phyloP scores from a whole-genome alignment of 2,888 invertebrate genomes.

The Tholera decimalis region DNA sequence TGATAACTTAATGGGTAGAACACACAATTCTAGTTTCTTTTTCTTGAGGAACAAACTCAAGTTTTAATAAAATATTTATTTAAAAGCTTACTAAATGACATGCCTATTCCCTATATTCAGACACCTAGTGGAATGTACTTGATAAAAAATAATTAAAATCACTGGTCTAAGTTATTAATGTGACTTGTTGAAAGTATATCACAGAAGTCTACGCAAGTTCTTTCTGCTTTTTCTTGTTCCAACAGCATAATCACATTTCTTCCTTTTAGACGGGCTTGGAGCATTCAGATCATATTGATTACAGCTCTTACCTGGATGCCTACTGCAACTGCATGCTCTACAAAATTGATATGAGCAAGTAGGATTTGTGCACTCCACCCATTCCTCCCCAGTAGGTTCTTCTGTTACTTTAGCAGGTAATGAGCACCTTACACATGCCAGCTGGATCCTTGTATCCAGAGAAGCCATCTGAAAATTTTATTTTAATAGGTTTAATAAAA shows the following conservation, averaged over 20 bases:
- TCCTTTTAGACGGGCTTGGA: conserved; percentile 89
- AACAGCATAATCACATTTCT: conserved; percentile 79
- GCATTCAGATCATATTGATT: conserved; percentile 85
- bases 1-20: too few species aligned
- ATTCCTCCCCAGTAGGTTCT: conserved; percentile 86
- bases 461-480: conserved; percentile 87
- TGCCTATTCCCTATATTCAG: conserved; percentile 57
- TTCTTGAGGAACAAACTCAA: too few species aligned
- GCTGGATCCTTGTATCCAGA: conserved; percentile 80
- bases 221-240: conserved; percentile 86
- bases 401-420: conserved; percentile 87
- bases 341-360: conserved; percentile 90
- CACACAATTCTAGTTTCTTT: too few species aligned
- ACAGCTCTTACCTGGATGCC: conserved; percentile 85
- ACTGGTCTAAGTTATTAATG: conserved; percentile 71
- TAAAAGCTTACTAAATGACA: not conserved
- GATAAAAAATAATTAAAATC: conserved; percentile 67
- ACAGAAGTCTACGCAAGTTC: conserved; percentile 85
- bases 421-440: conserved; percentile 84
- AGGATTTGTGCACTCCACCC: conserved; percentile 89
- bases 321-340: conserved; percentile 84
- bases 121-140: conserved; percentile 77
- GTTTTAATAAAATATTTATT: not conserved
- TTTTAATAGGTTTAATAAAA: not conserved
- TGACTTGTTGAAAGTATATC: conserved; percentile 62